Base-by-base conservation (phyloP, 2,113 vertebrate species). In the Halcyon malimbica region DNA sequence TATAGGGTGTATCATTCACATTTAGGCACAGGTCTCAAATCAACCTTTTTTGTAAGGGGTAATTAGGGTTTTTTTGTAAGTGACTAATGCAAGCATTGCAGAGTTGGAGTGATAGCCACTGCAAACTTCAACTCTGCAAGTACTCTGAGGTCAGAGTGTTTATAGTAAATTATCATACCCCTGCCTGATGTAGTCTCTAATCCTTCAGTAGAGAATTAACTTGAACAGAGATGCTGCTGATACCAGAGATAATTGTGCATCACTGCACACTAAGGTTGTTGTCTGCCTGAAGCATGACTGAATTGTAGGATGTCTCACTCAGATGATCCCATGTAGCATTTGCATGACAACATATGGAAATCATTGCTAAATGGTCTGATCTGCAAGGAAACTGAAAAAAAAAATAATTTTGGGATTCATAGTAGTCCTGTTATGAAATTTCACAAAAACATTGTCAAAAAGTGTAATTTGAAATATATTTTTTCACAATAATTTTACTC, bases 1-100 rank as follows among this genome's bases (percentile, higher is more conserved):
- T 63, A n/a, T 60, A 56, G 2, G 2, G 3, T 63, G 19, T 3
- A 6, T 2, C 71, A 1, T 77, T 51, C n/a, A n/a, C 3, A 14
- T 67, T 57, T 53, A 48, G 69, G 19, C 33, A 51, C 2, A 13
- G 5, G 6, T 50, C 16, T 87, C 13, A 44, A 24, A n/a, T 89
- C 20, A 59, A 41, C 8, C 3, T 9, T 11, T 50, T 80, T 59
- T 44, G 4, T 41, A 31, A 60, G 11, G 37, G 3, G 1, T 46
- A 8, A 2, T 60, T 54, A n/a, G 10, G 5, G 1, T 26, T 31
- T 21, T 44, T 78, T 73, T 64, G 64, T 64, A 35, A 51, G 2
- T 33, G 13, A 37, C 16, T 26, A n/a, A 23, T 1, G 0, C 10
- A 6, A 35, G 8, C 25, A 46, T 25, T 79, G 18, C 16, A 62